These are phyloP conservation scores for Coleophora deauratella DNA, from an alignment of 2,888 invertebrate species.

Conservation along the genomic window DNA sequence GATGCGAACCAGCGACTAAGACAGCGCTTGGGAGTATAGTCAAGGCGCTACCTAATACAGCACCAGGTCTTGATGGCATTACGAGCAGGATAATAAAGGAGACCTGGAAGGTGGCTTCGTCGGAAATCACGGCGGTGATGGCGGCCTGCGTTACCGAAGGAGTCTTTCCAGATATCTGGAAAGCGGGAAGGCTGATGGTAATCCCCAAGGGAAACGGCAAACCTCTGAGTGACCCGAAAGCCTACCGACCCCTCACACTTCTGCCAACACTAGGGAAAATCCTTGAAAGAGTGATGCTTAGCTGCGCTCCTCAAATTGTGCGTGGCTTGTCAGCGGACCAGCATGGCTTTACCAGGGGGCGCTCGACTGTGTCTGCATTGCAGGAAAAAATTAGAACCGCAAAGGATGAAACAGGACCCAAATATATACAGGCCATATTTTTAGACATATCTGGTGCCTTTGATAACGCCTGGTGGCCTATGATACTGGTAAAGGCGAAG, in stretches of 20 bases:
- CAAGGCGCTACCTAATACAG: neutral
- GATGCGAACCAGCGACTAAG: too few species aligned
- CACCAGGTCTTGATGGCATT: neutral
- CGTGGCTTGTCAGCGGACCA: too few species aligned
- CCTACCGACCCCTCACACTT: constrained; percentile 18
- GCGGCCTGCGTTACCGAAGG: too few species aligned
- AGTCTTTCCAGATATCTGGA: neutral
- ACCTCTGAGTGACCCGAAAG: constrained; percentile 4
- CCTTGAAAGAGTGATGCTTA: too few species aligned
- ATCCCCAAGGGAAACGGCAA: neutral
- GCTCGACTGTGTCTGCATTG: constrained; percentile 9
- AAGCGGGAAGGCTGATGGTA: neutral
- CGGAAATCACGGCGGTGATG: too few species aligned
- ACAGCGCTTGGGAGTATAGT: too few species aligned
- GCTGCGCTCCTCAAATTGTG: too few species aligned
- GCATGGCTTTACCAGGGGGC: too few species aligned
- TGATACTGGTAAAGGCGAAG: neutral
- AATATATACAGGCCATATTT: neutral
- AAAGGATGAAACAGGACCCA: neutral
- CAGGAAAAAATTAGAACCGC: neutral
- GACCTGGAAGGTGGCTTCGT: too few species aligned
- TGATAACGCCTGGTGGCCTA: too few species aligned
- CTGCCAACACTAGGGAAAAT: constrained; percentile 13
- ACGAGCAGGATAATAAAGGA: neutral
- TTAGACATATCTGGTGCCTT: neutral